Percentiles rank a stretch among this genome's conserved stretches.
Conservation (phyloP, 2,888 invertebrate species). For the Microdon myrmicae region DNA sequence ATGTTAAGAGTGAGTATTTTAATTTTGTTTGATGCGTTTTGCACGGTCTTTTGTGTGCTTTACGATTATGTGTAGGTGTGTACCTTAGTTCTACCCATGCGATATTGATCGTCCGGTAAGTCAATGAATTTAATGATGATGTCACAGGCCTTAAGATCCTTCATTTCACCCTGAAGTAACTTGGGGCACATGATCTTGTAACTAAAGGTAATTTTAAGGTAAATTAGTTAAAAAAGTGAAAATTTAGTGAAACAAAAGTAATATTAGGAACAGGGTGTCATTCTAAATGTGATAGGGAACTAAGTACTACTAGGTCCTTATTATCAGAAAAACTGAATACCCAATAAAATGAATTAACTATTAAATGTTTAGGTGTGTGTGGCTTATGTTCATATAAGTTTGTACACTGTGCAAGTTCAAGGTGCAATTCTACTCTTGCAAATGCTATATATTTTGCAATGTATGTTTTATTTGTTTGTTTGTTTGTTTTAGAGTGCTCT, state of each 20-base stretch:
- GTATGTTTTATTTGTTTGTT: conserved; percentile 19
- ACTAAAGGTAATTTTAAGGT: conserved; percentile 65
- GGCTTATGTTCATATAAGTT: too few species aligned
- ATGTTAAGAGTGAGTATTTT: conserved; percentile 11
- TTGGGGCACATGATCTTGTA: conserved; percentile 99
- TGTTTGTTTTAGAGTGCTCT: neutral
- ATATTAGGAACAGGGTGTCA: conserved; percentile 9
- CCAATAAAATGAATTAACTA: too few species aligned
- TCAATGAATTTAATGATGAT: conserved; percentile 84
- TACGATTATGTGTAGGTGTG: conserved; percentile 56
- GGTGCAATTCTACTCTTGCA: too few species aligned
- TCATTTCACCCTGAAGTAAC: conserved; percentile 69
- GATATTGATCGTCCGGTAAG: conserved; percentile 92
- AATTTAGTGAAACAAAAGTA: conserved; percentile 1
- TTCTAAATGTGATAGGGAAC: conserved; percentile 14
- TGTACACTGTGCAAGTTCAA: too few species aligned
- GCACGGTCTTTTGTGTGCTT: conserved; percentile 18
- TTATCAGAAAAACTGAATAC: too few species aligned
- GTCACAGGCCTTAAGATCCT: conserved; percentile 78
- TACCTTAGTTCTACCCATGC: conserved; percentile 97
- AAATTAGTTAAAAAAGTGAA: conserved; percentile 19
- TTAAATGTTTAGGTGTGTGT: too few species aligned
- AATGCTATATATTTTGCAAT: conserved; percentile 9
- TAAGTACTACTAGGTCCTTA: conserved; percentile 20
- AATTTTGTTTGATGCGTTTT: conserved; percentile 10